Percentiles rank a stretch among this genome's conserved stretches.
Conservation (phyloP, 1,140 invertebrate genomes). For the Pinna nobilis region DNA sequence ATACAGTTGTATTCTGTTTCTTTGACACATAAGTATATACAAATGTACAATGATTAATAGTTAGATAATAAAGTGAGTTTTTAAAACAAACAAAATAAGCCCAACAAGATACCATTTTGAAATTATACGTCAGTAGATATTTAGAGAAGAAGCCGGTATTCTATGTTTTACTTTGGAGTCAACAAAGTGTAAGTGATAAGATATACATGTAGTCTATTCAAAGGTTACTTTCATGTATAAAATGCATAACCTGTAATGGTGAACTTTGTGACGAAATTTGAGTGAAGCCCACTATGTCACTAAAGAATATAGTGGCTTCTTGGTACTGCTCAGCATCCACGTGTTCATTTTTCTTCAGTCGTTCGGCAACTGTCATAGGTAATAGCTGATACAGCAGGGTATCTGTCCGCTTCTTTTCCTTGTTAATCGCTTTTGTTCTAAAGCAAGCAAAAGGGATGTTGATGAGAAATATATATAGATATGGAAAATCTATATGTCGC, state of each 20-base stretch:
- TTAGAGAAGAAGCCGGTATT: not conserved
- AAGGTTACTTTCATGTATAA: no score
- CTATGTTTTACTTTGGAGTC: not conserved
- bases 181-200: not conserved
- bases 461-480: no score
- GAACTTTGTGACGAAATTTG: slow-evolving; percentile 88
- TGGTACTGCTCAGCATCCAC: slow-evolving; percentile 72
- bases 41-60: not conserved
- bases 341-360: slow-evolving; percentile 71
- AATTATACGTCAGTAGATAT: not conserved
- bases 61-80: not conserved
- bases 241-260: slow-evolving; percentile 84
- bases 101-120: not conserved
- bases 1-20: not conserved
- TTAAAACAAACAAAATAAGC: not conserved
- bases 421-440: slow-evolving; percentile 65
- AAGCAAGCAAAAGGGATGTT: not conserved
- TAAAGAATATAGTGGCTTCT: slow-evolving; percentile 78
- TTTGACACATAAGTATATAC: not conserved
- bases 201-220: not conserved
- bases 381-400: slow-evolving; percentile 67
- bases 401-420: slow-evolving; percentile 64
- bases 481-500: no score
- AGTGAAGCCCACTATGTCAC: slow-evolving; percentile 89
- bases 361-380: slow-evolving; percentile 73